phyloP scores from a whole-genome alignment of 2,888 invertebrate species.

The Cyrtodaria siliqua region DNA sequence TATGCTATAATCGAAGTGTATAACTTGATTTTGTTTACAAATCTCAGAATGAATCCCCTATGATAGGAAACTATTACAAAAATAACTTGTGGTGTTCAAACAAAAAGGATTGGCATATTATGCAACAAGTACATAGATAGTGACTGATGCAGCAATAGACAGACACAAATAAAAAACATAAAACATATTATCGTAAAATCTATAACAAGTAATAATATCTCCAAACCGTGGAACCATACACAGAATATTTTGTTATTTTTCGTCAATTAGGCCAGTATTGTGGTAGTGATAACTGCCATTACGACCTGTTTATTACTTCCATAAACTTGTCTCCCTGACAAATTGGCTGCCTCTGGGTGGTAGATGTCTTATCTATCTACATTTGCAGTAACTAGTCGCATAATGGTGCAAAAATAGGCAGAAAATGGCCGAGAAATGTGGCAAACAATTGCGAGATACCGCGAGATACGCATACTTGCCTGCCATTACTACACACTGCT shows the following conservation, averaged over 20 bases:
- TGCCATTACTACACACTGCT: constrained; percentile 41
- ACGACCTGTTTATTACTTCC: constrained; percentile 51
- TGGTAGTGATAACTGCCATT: constrained; percentile 44
- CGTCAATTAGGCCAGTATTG: constrained; percentile 49
- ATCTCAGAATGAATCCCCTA: too few species aligned
- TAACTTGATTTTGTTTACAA: too few species aligned
- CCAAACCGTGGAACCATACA: constrained; percentile 62
- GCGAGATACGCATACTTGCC: constrained; percentile 26
- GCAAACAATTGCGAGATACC: constrained; percentile 33
- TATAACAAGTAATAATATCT: background rate
- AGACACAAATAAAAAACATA: background rate
- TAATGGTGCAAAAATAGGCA: constrained; percentile 62
- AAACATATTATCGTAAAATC: background rate
- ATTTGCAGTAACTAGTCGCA: constrained; percentile 56
- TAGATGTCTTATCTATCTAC: constrained; percentile 57
- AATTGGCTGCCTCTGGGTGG: constrained; percentile 65
- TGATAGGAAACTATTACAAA: too few species aligned
- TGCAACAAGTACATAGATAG: too few species aligned
- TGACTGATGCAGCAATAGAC: too few species aligned
- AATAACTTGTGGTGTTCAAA: too few species aligned
- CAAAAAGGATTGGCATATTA: too few species aligned
- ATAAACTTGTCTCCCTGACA: constrained; percentile 53
- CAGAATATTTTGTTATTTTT: constrained; percentile 32
- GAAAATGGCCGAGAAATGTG: constrained; percentile 44
- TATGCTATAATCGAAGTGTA: too few species aligned